Evolutionary conservation across 92 coral and sea anemone species (phyloP), one percentile per base, ranked within the genome.

Genomic region (Zoanthus sansibaricus): DNA sequence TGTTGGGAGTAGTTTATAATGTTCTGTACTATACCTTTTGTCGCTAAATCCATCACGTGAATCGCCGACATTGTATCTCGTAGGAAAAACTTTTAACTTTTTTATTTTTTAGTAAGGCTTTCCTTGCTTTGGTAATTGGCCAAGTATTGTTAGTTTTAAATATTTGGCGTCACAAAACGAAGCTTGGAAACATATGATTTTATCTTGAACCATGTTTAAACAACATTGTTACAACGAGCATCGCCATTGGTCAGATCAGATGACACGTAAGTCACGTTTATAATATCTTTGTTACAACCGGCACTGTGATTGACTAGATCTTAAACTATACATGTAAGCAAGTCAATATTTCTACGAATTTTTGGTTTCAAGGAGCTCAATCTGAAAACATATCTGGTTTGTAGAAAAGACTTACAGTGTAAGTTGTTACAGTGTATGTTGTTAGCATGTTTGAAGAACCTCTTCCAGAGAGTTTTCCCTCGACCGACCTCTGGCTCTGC

Each of bases 11-110:
- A n/a, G n/a, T 6, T 13, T 58, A 58, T 58, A 61, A 7, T 8
- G 1, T 11, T 30, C 14, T n/a, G 0, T 30, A 69, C 46, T 10
- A 32, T 66, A 80, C 85, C 85, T 80, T 80, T 80, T 80, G 85
- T 21, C 13, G 85, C 85, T 66, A 80, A 66, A 21, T 80, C 85
- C 85, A 80, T 80, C 17, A 80, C 85, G n/a, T 80, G 85, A 80
- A 80, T 64, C 44, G 73, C 75, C 64, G 85, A 80, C 85, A 80
- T 80, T 48, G 45, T 79, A 21, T 12, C 3, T 64, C 11, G 74
- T 80, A 51, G 8, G 78, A 46, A 10, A 25, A 18, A 78, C 10
- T 58, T 6, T 1, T 2, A 37, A 2, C 4, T 59, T 17, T 7
- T 37, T 44, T 45, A 33, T 47, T 6, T 17, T 6, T 64, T 31